Conservation (phyloP, 2,888 invertebrate species). For the Eumacrocentrus americanus region DNA sequence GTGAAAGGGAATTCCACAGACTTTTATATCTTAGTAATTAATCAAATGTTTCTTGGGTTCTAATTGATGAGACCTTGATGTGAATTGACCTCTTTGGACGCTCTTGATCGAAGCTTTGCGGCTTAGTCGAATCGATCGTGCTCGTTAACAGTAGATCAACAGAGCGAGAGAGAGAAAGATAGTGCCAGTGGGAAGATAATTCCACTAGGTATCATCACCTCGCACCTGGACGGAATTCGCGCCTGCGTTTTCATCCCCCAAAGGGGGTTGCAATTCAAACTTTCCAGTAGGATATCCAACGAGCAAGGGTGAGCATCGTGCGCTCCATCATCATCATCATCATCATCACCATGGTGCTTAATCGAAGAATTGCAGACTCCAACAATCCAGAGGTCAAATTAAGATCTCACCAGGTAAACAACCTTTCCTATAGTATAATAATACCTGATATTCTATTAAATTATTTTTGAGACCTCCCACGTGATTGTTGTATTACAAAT, state of each 20-base stretch:
- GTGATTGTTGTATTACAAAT: neutral
- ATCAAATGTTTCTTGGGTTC: neutral
- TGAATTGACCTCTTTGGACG: no score
- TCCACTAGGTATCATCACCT: conserved; percentile 38
- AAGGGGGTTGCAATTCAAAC: conserved; percentile 46
- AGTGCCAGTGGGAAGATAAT: conserved; percentile 6
- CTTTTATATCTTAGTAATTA: neutral
- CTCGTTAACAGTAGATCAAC: conserved; percentile 12
- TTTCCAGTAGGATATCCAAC: conserved; percentile 31
- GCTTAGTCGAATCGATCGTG: conserved; percentile 13
- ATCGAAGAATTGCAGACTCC: conserved; percentile 37
- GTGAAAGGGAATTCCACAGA: no score
- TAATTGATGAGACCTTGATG: neutral
- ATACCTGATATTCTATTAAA: neutral
- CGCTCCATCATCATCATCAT: no score
- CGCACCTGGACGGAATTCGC: conserved; percentile 50
- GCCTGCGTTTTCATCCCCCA: conserved; percentile 46
- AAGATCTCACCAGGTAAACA: conserved; percentile 40
- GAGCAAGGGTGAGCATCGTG: neutral
- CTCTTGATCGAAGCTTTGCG: neutral
- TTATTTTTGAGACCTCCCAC: neutral
- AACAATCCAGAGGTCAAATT: conserved; percentile 35
- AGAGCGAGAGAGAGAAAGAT: neutral
- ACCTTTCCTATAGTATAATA: neutral
- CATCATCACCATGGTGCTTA: conserved; percentile 39